These are phyloP conservation scores for Aphelenchoides fujianensis DNA, from an alignment of 1,140 invertebrate genomes.

Conservation along the genomic window DNA sequence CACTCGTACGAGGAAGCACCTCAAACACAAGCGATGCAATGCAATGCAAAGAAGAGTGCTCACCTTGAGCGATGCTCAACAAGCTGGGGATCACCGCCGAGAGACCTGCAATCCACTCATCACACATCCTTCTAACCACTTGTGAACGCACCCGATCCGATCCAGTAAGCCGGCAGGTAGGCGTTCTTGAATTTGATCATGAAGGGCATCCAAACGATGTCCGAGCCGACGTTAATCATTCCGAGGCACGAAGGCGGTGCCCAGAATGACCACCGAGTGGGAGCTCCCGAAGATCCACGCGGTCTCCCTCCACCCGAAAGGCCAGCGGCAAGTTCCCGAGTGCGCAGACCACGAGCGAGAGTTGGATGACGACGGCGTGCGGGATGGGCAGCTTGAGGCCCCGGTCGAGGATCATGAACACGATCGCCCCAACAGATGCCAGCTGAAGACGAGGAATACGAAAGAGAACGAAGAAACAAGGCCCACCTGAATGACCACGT, in stretches of 20 bases:
- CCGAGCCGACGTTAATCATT: conserved; percentile 24
- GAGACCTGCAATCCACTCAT: neutral
- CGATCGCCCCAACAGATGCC: neutral
- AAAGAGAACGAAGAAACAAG: neutral
- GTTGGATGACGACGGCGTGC: conserved; percentile 6
- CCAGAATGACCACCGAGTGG: conserved; percentile 18
- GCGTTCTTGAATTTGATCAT: conserved; percentile 10
- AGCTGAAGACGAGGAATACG: neutral
- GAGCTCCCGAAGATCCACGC: conserved; percentile 1
- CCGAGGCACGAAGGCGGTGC: conserved; percentile 13
- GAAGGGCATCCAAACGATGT: conserved; percentile 20
- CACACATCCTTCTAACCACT: neutral
- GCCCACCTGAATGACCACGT: conserved; percentile 11
- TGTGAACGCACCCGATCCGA: conserved; percentile 3
- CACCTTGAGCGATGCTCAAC: conserved; percentile 11
- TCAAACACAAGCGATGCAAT: conserved; percentile 1
- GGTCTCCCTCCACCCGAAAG: conserved; percentile 12
- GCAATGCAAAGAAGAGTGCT: too few relatives aligned
- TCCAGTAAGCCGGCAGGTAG: conserved; percentile 23
- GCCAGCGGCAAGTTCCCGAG: conserved; percentile 17
- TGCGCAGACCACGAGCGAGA: conserved; percentile 7
- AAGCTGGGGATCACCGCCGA: neutral
- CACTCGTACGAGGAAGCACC: conserved; percentile 18
- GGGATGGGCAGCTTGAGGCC: neutral
- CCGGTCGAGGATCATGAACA: conserved; percentile 12